These are phyloP conservation scores for Lycocorax pyrrhopterus DNA, from an alignment of 2,113 vertebrate genomes.

Conservation along the genomic window DNA sequence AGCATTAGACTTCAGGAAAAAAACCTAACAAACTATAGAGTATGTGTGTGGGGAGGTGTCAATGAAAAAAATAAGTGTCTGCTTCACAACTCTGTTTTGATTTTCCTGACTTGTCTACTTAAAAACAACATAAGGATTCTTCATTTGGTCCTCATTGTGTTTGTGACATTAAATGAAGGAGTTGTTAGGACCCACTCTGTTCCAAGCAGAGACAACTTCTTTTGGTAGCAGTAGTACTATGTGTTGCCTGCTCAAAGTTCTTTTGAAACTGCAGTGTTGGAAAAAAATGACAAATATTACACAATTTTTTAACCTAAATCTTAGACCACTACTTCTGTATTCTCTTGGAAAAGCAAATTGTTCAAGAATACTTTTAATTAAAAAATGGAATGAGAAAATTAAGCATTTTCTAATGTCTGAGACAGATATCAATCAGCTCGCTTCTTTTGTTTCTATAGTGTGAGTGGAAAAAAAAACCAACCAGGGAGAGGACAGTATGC, in stretches of 20 bases:
- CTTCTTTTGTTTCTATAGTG: not conserved
- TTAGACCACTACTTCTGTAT: not conserved
- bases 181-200: not conserved
- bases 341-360: not conserved
- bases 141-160: not conserved
- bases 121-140: not conserved
- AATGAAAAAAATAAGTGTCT: not conserved
- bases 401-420: not conserved
- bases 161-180: not conserved
- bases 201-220: not conserved
- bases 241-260: not conserved
- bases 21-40: not conserved
- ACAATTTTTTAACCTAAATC: not conserved
- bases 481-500: not conserved
- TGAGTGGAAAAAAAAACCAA: not conserved
- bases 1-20: not conserved
- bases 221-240: not conserved
- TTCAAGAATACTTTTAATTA: not conserved
- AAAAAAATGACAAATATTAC: not conserved
- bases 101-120: not conserved
- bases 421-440: not conserved
- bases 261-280: not conserved
- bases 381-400: not conserved
- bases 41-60: too few relatives aligned
- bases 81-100: not conserved